Base-by-base conservation (phyloP, 2,113 vertebrate genomes). In the Nanorana parkeri region DNA sequence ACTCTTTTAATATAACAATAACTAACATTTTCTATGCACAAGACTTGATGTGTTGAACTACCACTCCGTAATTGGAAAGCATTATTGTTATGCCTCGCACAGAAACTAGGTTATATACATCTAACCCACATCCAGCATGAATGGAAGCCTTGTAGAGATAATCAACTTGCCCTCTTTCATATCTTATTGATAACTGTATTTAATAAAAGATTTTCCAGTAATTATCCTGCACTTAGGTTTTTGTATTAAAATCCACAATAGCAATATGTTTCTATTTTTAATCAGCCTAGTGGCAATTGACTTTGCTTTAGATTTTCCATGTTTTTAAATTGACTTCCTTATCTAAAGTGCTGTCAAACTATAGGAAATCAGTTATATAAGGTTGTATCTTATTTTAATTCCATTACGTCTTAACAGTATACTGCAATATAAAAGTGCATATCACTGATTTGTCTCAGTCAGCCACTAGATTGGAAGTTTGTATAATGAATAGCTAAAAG, bases 191-290 rank as follows among this genome's bases (percentile, higher is more conserved):
- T 63, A 63, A 26, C 24, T 63, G n/a, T 24, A 26, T 63, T 63
- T 15, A 63, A 63, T 26, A 63, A 10, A 63, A 63, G 23, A 24
- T 26, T 10, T 26, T 24, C 21, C 2, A 24, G 24, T 63, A 63
- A 63, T 63, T 63, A 63, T 13, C 23, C 16, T 63, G 60, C 23
- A 63, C 60, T 63, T 24, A 26, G 15, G 8, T 26, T 24, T 23
- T 63, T 63, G 24, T 23, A 63, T 63, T 63, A 7, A 63, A 24
- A 63, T 13, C 21, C 60, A 63, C 60, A 63, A 63, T 63, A 63
- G 26, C 23, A 63, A 26, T 47, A 47, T 0, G 16, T 63, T 24
- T 15, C 15, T 26, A 16, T 63, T 63, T 63, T 11, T 63, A 24
- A 21, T 24, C 60, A 63, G 60, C 5, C 23, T 24, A 63, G 60